phyloP scores from a whole-genome alignment of 1,140 invertebrate species.

The Pteromalus puparum region DNA sequence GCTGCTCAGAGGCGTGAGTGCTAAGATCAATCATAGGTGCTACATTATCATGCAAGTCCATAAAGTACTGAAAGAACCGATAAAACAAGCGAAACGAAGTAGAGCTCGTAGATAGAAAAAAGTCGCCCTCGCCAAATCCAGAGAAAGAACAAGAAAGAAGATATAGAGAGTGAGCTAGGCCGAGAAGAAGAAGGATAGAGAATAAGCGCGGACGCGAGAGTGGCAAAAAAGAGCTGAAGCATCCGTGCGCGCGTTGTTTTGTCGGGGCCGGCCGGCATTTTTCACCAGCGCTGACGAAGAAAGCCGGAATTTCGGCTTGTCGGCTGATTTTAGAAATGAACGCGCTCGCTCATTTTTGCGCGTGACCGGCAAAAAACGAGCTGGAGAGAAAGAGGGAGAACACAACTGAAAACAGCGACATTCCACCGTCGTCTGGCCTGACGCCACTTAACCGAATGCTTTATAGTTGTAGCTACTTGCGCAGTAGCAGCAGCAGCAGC shows the following conservation, averaged over 20 bases:
- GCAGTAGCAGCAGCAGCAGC: conserved; percentile 43
- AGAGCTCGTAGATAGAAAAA: conserved; percentile 5
- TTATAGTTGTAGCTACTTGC: conserved; percentile 1
- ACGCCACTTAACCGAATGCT: conserved; percentile 44
- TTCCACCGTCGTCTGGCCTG: conserved; percentile 46
- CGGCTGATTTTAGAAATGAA: conserved; percentile 33
- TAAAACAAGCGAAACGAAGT: too few relatives aligned
- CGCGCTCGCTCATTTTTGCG: background rate
- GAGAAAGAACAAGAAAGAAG: background rate
- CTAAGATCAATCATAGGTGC: too few relatives aligned
- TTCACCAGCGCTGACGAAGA: background rate
- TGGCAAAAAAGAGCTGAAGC: background rate
- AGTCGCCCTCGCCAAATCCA: background rate
- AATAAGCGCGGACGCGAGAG: background rate
- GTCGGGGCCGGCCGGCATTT: background rate
- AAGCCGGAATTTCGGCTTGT: conserved; percentile 17
- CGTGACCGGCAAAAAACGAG: background rate
- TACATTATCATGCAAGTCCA: too few relatives aligned
- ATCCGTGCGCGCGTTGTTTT: background rate
- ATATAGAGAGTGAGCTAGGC: conserved; percentile 6
- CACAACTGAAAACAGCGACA: conserved; percentile 16
- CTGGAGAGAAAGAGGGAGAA: background rate
- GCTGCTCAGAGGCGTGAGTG: too few relatives aligned
- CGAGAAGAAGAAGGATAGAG: background rate
- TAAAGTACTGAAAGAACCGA: too few relatives aligned